Evolutionary conservation across 1,140 invertebrate species (phyloP).

Genomic region (Cataglyphis hispanica): DNA sequence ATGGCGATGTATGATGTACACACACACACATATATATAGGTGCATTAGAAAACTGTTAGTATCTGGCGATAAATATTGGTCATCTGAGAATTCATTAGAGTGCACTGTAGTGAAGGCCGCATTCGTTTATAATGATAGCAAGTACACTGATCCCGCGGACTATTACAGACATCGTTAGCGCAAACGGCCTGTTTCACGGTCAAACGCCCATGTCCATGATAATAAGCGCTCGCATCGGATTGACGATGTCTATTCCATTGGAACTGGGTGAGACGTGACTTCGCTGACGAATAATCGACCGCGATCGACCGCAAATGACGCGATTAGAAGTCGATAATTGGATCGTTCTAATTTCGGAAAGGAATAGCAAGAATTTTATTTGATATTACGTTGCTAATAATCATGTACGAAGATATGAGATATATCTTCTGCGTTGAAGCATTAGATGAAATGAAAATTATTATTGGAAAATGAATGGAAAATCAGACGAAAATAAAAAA

Average conservation of each 20-base stretch:
- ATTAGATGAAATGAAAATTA: background rate
- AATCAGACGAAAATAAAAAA: slow-evolving; percentile 30
- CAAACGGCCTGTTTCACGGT: slow-evolving; percentile 74
- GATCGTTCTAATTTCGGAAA: slow-evolving; percentile 38
- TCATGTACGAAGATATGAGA: slow-evolving; percentile 8
- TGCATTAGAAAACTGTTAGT: slow-evolving; percentile 47
- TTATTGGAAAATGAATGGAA: slow-evolving; percentile 53
- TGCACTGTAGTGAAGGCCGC: slow-evolving; percentile 27
- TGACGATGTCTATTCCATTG: slow-evolving; percentile 34
- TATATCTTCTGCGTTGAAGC: slow-evolving; percentile 38
- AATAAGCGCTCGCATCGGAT: slow-evolving; percentile 48
- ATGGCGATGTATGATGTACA: background rate
- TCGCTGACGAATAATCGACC: slow-evolving; percentile 21
- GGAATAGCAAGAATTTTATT: slow-evolving; percentile 34
- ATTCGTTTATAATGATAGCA: slow-evolving; percentile 72
- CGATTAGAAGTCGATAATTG: slow-evolving; percentile 52
- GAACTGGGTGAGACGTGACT: slow-evolving; percentile 33
- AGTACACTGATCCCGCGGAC: slow-evolving; percentile 71
- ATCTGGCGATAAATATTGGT: slow-evolving; percentile 51
- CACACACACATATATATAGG: background rate
- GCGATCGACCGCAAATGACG: slow-evolving; percentile 54
- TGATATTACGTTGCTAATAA: slow-evolving; percentile 15
- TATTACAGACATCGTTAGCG: slow-evolving; percentile 75
- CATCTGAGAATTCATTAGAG: slow-evolving; percentile 50
- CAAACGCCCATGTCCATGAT: slow-evolving; percentile 66